Base-by-base conservation (phyloP, 2,113 vertebrate species). In the Arothron firmamentum region DNA sequence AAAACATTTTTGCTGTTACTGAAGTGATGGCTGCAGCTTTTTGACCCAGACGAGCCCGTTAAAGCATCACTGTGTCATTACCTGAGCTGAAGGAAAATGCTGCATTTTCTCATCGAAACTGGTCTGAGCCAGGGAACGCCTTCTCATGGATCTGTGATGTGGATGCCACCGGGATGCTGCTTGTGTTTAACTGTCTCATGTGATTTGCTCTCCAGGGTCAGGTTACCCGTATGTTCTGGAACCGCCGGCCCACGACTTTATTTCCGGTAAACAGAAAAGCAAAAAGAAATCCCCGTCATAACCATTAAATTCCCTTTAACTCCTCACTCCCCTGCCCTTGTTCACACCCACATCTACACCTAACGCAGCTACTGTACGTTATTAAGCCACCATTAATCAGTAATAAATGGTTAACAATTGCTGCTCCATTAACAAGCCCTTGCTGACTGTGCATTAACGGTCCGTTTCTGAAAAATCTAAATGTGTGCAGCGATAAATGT, bases 181-280 rank as follows among this genome's bases (percentile, higher is more conserved):
- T 52, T 62, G 34, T 81, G 69, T 66, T 73, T 88, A 89, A 90
- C 71, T 41, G 11, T 86, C 58, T 83, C 20, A 48, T 88, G 66
- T 88, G 82, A 73, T 89, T 67, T 89, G 77, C 79, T 72, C 87
- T 83, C 73, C 85, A 91, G 90, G 90, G 81, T 89, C 82, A 87
- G 90, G 90, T 79, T 92, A 87, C 65, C 83, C 86, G 21, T 90
- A 88, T 81, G 85, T 86, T 78, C 82, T 90, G 84, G 77, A 88
- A 46, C 52, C 85, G 28, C 85, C 87, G 28, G 78, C 85, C 53
- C 81, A 62, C 62, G 85, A 89, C 81, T 90, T 88, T 90, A 52
- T 88, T 52, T 87, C 88, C 76, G 90, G 88, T 92, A 89, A 91
- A 83, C 54, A 69, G 61, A 7, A 11, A 16, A 77, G 51, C 55